Percentiles rank a stretch among this genome's conserved stretches.
Evolutionary conservation across 2,113 vertebrate species (phyloP).

Genomic region (Indri indri): DNA sequence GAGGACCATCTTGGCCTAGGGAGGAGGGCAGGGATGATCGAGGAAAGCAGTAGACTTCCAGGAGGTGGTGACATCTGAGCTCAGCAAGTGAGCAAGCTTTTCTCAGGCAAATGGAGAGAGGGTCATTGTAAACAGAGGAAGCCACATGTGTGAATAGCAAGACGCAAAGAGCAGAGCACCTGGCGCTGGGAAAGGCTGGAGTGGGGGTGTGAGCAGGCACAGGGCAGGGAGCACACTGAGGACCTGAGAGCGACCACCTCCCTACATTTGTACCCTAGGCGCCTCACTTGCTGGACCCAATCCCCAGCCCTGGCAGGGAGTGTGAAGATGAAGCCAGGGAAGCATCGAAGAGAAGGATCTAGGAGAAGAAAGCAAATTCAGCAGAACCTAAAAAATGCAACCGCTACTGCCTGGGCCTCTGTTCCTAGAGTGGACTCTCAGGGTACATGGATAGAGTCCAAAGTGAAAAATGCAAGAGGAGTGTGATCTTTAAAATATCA

Average conservation of each 20-base stretch:
- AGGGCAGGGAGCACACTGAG: neutral
- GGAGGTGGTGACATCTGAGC: neutral
- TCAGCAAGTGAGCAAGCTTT: neutral
- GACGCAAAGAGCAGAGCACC: neutral
- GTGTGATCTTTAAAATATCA: neutral
- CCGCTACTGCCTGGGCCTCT: neutral
- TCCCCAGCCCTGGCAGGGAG: neutral
- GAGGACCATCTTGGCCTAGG: neutral
- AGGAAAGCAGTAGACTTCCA: neutral
- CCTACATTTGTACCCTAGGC: neutral
- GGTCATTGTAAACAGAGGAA: neutral
- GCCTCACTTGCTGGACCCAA: neutral
- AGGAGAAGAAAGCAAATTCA: neutral
- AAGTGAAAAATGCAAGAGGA: neutral
- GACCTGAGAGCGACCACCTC: neutral
- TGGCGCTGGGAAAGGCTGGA: neutral
- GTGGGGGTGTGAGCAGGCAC: neutral
- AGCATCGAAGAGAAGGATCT: neutral
- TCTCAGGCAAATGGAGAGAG: neutral
- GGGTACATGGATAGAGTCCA: neutral
- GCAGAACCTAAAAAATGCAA: neutral
- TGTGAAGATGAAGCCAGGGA: neutral
- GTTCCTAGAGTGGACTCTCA: neutral
- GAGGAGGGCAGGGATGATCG: neutral
- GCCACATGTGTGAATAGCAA: neutral